Base-by-base conservation (phyloP, 1,140 invertebrate genomes). In the Argopecten irradians region DNA sequence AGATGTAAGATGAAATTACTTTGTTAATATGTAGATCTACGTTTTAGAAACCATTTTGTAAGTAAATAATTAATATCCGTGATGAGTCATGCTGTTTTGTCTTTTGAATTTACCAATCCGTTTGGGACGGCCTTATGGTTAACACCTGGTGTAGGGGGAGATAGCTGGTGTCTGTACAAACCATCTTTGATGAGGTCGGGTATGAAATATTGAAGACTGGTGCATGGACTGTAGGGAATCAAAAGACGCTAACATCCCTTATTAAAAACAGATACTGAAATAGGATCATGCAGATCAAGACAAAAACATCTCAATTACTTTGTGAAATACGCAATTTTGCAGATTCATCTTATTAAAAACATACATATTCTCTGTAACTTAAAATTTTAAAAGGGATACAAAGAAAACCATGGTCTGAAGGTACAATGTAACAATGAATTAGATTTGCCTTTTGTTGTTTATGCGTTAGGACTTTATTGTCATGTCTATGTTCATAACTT, bases 51-150 rank as follows among this genome's bases (percentile, higher is more conserved):
- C 55, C n/a, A 71, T 71, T 71, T 71, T 3, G 22, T 11, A 71
- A 0, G 11, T 71, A 28, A 71, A 71, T 71, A 28, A 71, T 71
- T 71, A 5, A 71, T 71, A 28, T 71, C 55, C 0, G 22, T 16
- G 55, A 71, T 71, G 55, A 71, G 55, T 71, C 55, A 71, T 71
- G 55, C 22, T 71, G 55, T 71, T 71, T 71, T 71, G 55, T 71
- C 55, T 71, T 71, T 71, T 71, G 55, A 71, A 16, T 71, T 7
- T 71, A 71, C n/a, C 55, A 71, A 71, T 71, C 55, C 1, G 28
- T 28, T 71, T n/a, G 55, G 28, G 55, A 71, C 22, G 8, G 28
- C 55, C 7, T 71, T 3, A 71, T 71, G 55, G 1, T 71, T 1
- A 3, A 16, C 55, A 71, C 55, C 55, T 71, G n/a, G 55, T 71